phyloP scores from a whole-genome alignment of 2,113 vertebrate species.

The Apistogramma diplotaenia region DNA sequence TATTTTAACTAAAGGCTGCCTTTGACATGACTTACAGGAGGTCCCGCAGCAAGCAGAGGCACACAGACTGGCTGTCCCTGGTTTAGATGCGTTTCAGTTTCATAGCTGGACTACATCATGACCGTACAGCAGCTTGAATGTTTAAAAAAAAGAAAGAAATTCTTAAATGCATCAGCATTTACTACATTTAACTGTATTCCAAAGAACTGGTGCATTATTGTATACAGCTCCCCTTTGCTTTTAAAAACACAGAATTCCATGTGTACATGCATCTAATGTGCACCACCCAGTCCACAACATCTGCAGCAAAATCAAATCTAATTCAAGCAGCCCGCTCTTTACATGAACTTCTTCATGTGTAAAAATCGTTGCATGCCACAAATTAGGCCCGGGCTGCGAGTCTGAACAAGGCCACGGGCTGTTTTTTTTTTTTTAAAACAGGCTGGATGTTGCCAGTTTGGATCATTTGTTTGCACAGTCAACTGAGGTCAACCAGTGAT shows the following conservation, averaged over 20 bases:
- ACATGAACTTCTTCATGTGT: neutral
- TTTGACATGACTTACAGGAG: slow-evolving; percentile 15
- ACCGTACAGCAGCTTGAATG: neutral
- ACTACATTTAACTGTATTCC: neutral
- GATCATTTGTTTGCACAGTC: neutral
- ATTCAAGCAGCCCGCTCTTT: too few species aligned
- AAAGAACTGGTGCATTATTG: neutral
- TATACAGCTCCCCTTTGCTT: neutral
- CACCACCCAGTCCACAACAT: neutral
- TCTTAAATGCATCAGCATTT: neutral
- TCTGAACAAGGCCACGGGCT: neutral
- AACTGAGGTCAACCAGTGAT: neutral
- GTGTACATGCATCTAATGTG: fast-evolving
- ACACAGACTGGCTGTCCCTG: neutral
- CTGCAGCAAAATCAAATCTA: too few species aligned
- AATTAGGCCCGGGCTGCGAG: neutral
- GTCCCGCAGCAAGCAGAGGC: neutral
- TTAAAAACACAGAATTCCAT: neutral
- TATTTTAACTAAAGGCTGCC: slow-evolving; percentile 16
- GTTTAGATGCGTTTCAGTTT: neutral
- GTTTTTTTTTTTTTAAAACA: neutral
- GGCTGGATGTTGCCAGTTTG: neutral
- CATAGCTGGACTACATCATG: neutral
- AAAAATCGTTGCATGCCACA: neutral
- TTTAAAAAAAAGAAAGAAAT: neutral